A percentile compares a stretch with the other conserved stretches of the same genome.
These are phyloP conservation scores for Onychostoma macrolepis DNA, from an alignment of 2,113 vertebrate species.

Conservation along the genomic window DNA sequence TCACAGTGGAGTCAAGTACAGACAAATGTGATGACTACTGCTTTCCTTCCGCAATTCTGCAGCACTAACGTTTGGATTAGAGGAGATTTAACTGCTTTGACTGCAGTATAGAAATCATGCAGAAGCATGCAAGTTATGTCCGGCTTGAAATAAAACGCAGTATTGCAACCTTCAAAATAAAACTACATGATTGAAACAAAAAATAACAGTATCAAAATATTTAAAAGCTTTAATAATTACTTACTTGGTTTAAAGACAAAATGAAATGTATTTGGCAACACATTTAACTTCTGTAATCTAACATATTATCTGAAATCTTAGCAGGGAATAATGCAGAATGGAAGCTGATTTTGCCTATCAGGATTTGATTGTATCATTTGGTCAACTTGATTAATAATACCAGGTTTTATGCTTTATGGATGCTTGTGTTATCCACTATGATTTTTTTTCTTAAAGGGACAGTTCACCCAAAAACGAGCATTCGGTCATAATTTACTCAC, in stretches of 20 bases:
- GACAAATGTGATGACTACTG: slow-evolving; percentile 14
- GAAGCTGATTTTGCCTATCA: background rate
- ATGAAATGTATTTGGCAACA: background rate
- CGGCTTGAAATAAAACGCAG: background rate
- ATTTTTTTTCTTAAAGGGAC: no score
- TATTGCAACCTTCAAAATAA: background rate
- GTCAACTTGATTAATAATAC: background rate
- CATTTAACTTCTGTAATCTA: background rate
- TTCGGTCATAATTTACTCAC: no score
- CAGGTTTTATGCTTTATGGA: background rate
- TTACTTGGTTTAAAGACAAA: background rate
- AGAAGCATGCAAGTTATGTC: background rate
- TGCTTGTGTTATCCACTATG: no score
- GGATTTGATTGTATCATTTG: background rate
- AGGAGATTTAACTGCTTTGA: background rate
- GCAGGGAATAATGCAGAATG: background rate
- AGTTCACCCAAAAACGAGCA: no score
- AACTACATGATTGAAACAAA: background rate
- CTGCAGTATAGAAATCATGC: background rate
- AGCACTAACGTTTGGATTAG: slow-evolving; percentile 8
- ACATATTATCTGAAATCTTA: background rate
- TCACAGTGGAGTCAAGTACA: slow-evolving; percentile 22
- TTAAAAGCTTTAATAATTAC: background rate
- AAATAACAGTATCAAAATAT: background rate
- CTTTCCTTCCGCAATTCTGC: slow-evolving; percentile 1